phyloP scores from a whole-genome alignment of 2,113 vertebrate genomes.

The Corapipo altera region DNA sequence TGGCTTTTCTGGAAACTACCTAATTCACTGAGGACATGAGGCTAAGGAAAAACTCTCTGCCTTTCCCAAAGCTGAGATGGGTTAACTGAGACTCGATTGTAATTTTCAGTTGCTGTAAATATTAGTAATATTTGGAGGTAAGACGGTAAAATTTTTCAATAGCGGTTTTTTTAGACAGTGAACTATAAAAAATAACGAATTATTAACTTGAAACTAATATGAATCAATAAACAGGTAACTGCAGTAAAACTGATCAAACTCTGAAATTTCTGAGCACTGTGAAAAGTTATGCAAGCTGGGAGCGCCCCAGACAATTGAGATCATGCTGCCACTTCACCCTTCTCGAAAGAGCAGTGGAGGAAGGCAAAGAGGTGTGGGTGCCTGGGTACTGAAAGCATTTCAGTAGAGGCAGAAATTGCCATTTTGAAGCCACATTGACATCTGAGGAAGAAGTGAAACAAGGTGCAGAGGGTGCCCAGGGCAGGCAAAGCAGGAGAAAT shows the following conservation, averaged over 20 bases:
- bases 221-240: neutral
- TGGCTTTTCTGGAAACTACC: neutral
- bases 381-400: neutral
- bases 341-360: neutral
- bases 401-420: neutral
- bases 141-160: neutral
- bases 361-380: neutral
- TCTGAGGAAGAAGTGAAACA: neutral
- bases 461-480: neutral
- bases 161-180: neutral
- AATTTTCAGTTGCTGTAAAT: neutral
- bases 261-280: neutral
- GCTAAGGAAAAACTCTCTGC: neutral
- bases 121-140: neutral
- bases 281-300: neutral
- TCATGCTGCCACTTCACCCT: neutral
- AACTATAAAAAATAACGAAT: neutral
- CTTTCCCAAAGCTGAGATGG: neutral
- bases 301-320: neutral
- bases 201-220: neutral
- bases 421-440: neutral
- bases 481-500: neutral
- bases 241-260: neutral
- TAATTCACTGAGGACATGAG: neutral
- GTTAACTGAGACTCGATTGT: neutral